Conservation (phyloP, 1,140 invertebrate species). For the Hirudo medicinalis region DNA sequence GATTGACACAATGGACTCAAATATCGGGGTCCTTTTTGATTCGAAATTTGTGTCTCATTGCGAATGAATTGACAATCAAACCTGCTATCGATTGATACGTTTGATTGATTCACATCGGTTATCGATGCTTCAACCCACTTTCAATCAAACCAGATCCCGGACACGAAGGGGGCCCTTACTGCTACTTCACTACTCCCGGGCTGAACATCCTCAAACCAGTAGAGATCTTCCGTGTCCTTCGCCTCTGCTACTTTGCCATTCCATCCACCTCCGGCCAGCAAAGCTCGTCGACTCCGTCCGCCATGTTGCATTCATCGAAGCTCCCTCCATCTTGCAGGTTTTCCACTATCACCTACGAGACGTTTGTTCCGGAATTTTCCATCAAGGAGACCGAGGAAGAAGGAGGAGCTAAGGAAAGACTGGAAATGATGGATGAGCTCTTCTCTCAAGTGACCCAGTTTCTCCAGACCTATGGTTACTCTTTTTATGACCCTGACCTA, state of each 20-base stretch:
- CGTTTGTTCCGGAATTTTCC: conserved; percentile 16
- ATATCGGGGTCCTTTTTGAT: no score
- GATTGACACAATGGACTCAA: no score
- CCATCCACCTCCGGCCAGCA: not conserved
- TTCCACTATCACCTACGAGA: conserved; percentile 20
- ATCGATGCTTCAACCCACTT: no score
- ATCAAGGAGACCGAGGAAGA: not conserved
- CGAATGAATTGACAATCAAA: no score
- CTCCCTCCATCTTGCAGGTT: not conserved
- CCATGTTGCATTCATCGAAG: not conserved
- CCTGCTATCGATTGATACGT: no score
- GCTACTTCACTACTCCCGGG: not conserved
- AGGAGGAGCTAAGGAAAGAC: not conserved
- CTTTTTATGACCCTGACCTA: no score
- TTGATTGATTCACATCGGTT: no score
- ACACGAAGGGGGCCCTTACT: not conserved
- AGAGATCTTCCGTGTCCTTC: not conserved
- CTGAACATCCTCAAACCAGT: not conserved
- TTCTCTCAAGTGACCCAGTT: conserved; percentile 10
- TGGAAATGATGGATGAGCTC: conserved; percentile 19
- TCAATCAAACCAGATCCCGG: not conserved
- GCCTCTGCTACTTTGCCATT: not conserved
- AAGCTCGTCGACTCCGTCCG: not conserved
- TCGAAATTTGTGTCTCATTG: no score
- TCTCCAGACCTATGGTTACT: conserved; percentile 16